Base-by-base conservation (phyloP, 2,797 vertebrate genomes). In the Sebastes nivosus region DNA sequence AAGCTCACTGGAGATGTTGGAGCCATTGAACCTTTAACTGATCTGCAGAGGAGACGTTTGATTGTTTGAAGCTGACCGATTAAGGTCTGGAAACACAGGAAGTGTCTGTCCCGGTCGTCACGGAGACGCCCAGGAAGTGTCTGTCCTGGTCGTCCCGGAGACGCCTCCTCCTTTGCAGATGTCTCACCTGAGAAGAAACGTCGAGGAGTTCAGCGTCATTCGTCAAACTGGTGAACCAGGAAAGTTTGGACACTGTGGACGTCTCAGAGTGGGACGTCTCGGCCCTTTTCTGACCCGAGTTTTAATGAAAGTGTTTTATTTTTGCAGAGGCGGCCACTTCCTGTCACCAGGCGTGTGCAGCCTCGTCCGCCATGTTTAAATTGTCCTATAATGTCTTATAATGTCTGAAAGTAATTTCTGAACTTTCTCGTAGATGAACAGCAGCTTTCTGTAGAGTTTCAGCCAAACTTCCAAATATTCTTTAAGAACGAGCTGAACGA, bases 391-490 rank as follows among this genome's bases (percentile, higher is more conserved):
- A 68, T 57, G 72, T 84, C 14, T 75, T 67, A 22, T 65, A 78
- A 69, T 66, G 58, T 60, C 6, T 71, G 50, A 59, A 67, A 58
- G 25, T 73, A 13, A 38, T 22, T 55, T 25, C 25, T 57, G 13
- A 74, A 73, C 5, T 4, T 54, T 78, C 5, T 12, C 1, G 32
- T 77, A 73, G 52, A 65, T 46, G 42, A 80, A 60, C 13, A 63
- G 36, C 82, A 85, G 75, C 75, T 90, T 78, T 70, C 74, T 79
- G 73, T 46, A 36, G 32, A 78, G 8, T 70, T 82, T 80, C 82
- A 81, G 77, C 81, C 79, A 90, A 88, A 88, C 67, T 72, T 88
- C 86, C 88, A 92, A 92, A 93, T 87, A 88, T 76, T 88, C 69
- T 87, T 83, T 50, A 87, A 90, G 88, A 90, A 89, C 74, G 64